phyloP scores from a whole-genome alignment of 2,113 vertebrate genomes.

The Barnardius zonarius region DNA sequence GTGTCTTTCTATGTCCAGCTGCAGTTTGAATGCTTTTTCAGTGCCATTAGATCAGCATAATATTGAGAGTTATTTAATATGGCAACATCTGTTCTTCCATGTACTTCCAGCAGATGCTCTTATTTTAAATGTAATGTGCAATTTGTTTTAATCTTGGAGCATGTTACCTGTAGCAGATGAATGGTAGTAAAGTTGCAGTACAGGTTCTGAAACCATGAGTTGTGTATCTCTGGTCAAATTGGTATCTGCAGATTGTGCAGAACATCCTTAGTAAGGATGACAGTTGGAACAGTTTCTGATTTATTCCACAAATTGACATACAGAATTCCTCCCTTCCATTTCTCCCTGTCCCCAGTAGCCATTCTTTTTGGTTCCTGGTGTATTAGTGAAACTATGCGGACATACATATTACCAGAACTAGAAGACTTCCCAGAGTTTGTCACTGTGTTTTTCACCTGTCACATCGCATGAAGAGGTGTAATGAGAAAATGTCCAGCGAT shows the following conservation, averaged over 20 bases:
- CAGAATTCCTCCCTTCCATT: neutral
- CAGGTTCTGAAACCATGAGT: neutral
- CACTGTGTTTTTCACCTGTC: conserved; percentile 12
- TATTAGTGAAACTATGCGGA: neutral
- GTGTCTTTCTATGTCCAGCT: neutral
- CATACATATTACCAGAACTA: neutral
- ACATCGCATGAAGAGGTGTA: neutral
- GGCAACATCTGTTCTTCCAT: conserved; percentile 64
- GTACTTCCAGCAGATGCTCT: conserved; percentile 65
- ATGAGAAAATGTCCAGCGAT: neutral
- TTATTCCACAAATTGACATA: neutral
- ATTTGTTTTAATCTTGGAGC: conserved; percentile 54
- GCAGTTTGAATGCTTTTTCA: conserved; percentile 22
- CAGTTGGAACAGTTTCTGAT: conserved; percentile 5
- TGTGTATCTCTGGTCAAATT: neutral
- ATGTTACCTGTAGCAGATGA: conserved; percentile 20
- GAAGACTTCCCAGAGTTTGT: neutral
- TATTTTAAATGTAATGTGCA: conserved; percentile 54
- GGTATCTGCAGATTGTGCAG: neutral
- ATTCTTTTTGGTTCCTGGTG: neutral
- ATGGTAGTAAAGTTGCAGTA: neutral
- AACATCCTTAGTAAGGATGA: conserved; percentile 19
- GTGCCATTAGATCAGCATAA: conserved; percentile 37
- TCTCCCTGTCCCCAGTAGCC: neutral
- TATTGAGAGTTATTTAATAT: conserved; percentile 68